Evolutionary conservation across 2,888 invertebrate species (phyloP), one percentile per base, ranked within the genome.

Genomic region (Drosophila buzzatii): DNA sequence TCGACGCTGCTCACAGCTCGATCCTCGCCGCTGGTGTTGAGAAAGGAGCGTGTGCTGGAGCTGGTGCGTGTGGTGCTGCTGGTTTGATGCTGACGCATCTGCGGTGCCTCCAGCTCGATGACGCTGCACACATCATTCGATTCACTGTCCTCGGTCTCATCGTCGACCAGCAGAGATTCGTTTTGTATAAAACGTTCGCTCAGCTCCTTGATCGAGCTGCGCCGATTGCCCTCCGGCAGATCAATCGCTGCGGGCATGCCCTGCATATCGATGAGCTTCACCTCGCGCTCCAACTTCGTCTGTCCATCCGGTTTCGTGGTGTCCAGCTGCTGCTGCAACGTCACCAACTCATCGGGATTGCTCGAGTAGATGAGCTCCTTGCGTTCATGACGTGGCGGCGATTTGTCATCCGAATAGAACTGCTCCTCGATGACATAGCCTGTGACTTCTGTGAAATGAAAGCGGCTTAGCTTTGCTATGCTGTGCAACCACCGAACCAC

Each of bases 181-280:
- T 95, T 96, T 89, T 96, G 96, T 85, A 96, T 96, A 91, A 96
- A 96, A 92, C 96, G 96, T 91, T 96, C 96, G n/a, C 96, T 96
- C 75, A 96, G 94, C 64, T 96, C 96, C 91, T 96, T 96, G 16
- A 96, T 96, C 0, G 96, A 96, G 78, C 95, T 96, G 82, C 95
- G 94, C n/a, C 96, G 94, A 33, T 41, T 72, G 10, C 16, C 57
- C 39, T 2, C 10, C n/a, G 37, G 35, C 42, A 47, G n/a, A n/a
- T 73, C 79, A 27, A 67, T 44, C 20, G 42, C 56, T 9, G 31
- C 42, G 18, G 56, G 42, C 42, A 57, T 42, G 58, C 39, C 47
- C 41, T 49, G 16, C 20, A 56, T 42, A 41, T 88, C 85, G 42
- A 91, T 76, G 27, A 90, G 90, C 44, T 90, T 82, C 33, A 88